Evolutionary conservation across 2,113 vertebrate species (phyloP).

Genomic region (Hippocampus mohnikei): DNA sequence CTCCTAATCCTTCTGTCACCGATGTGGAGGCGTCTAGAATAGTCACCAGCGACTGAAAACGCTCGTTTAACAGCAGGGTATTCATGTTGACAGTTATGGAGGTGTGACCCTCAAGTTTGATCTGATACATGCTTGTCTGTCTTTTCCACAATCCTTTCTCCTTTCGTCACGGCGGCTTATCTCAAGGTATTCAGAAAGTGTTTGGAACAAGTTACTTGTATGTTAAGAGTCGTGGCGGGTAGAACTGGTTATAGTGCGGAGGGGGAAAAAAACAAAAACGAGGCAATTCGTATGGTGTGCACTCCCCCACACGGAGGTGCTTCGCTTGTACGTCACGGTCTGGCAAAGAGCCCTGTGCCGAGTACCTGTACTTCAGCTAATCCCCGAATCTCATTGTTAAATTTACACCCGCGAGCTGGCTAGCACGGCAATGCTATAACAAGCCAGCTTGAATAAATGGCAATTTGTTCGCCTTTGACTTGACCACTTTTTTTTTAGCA

Average conservation of each 20-base stretch:
- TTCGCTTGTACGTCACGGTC: not conserved
- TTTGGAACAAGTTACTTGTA: not conserved
- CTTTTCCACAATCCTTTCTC: not conserved
- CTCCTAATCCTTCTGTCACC: conserved; percentile 56
- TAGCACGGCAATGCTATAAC: not conserved
- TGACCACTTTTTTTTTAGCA: too few relatives aligned
- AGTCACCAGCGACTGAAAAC: conserved; percentile 35
- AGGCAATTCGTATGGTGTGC: not conserved
- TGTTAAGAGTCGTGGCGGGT: not conserved
- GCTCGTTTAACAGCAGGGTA: conserved; percentile 1
- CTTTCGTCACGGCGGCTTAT: not conserved
- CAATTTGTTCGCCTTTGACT: too few relatives aligned
- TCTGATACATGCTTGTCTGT: not conserved
- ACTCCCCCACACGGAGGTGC: not conserved
- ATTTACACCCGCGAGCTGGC: not conserved
- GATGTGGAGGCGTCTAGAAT: conserved; percentile 42
- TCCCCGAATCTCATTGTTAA: not conserved
- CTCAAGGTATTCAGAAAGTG: not conserved
- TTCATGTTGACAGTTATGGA: not conserved
- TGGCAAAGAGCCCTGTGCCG: not conserved
- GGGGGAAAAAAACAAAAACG: too few relatives aligned
- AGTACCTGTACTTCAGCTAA: too few relatives aligned
- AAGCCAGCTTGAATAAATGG: too few relatives aligned
- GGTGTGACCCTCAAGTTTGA: conserved; percentile 8
- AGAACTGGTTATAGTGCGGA: not conserved